Base-by-base conservation (phyloP, 1,140 invertebrate genomes). In the Temnothorax curvispinosus region DNA sequence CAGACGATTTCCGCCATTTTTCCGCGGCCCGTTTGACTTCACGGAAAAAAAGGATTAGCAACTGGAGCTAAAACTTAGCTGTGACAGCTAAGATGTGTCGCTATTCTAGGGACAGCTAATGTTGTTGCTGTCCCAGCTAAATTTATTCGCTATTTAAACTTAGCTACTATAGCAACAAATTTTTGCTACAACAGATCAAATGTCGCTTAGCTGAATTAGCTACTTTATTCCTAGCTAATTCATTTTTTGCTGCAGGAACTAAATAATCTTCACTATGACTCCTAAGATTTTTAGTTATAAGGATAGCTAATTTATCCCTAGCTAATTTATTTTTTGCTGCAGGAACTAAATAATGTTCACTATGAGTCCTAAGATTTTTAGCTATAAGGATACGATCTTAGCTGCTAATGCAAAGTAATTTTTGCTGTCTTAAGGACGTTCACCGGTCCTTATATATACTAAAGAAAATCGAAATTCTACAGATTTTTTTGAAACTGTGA, bases 41-140 rank as follows among this genome's bases (percentile, higher is more conserved):
- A 21, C 21, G 21, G 21, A 21, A 21, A 67, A 67, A 67, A 67
- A 67, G 4, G 64, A 67, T 67, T 67, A 44, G 64, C 35, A 67
- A 3, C 3, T 44, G 35, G 64, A 67, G 64, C 38, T 41, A 64
- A 64, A 18, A 67, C n/a, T 21, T 44, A 67, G 64, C 13, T 9
- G 18, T 4, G 2, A 35, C 11, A 67, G 38, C 35, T 67, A 67
- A 67, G 44, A 18, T 41, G 38, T 67, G 6, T 67, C 64, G 0
- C 21, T 67, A 11, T 21, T 8, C 7, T 38, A 67, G 7, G 64
- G 38, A 44, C 18, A 41, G 64, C 64, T 67, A 67, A 67, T 41
- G 8, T 38, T 67, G 64, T 67, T 67, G 18, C 7, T 67, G 64
- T 1, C 18, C 18, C 3, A 41, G 38, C 3, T 44, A 67, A 67